Percentiles rank a stretch among this genome's conserved stretches.
phyloP scores from a whole-genome alignment of 1,140 invertebrate species.

The Sipha flava region DNA sequence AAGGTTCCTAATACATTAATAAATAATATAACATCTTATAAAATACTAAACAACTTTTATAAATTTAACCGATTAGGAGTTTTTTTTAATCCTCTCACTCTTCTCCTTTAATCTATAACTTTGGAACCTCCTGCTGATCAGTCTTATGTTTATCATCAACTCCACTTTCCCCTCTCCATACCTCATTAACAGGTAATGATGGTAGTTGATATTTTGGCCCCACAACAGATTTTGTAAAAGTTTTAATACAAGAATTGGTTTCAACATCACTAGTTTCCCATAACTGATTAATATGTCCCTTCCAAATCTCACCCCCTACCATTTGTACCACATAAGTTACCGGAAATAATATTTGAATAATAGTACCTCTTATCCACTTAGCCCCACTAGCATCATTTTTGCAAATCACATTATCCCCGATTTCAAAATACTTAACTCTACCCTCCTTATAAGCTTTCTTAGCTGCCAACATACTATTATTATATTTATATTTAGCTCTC shows the following conservation, averaged over 20 bases:
- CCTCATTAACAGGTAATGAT: background rate
- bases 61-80: background rate
- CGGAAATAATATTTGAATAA: background rate
- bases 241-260: no score
- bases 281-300: background rate
- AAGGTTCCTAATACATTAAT: background rate
- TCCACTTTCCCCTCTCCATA: background rate
- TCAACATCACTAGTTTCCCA: no score
- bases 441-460: background rate
- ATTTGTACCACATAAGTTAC: background rate
- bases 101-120: no score
- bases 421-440: background rate
- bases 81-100: background rate
- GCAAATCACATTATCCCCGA: background rate
- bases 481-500: background rate
- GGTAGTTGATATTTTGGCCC: background rate
- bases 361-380: background rate
- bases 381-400: background rate
- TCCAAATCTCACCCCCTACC: background rate
- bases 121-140: background rate
- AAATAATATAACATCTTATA: no score
- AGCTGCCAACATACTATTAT: background rate
- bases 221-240: background rate
- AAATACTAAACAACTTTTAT: background rate
- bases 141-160: background rate